Evolutionary conservation across 1,140 invertebrate species (phyloP), one percentile per base, ranked within the genome.

Genomic region (Chrysopa pallens): DNA sequence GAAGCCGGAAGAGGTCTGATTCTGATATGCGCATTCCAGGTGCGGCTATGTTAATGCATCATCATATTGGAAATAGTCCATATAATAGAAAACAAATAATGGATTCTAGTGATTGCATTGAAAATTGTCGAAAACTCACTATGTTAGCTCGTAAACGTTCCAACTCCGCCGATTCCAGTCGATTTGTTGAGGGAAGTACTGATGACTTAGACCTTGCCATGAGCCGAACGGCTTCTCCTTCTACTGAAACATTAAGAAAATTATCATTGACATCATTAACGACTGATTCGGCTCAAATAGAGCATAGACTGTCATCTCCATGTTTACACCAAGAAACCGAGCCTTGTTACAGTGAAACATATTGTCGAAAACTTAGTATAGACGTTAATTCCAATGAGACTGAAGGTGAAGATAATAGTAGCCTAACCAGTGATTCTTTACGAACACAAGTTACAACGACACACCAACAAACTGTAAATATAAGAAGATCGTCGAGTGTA

Each of bases 401-500:
- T 11, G 52, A 55, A 40, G 62, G 56, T 51, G 61, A 54, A 40
- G 14, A 29, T 40, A 37, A 29, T 37, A 45, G 13, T 29, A 23
- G 17, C 17, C 3, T 33, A 29, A 17, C 38, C 33, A 40, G n/a
- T 17, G 13, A 47, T 15, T 38, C 38, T n/a, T 27, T 44, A 39
- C n/a, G 29, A 39, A 39, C 29, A 23, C 17, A 44, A 41, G 40
- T 41, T 15, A 23, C 55, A 2, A 23, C 17, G 5, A 23, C 17
- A 23, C 17, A 23, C 17, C 63, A 66, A 3, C 67, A 72, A 13
- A 63, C 67, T 6, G 75, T 79, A 4, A 72, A 76, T 48, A 78
- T 82, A n/a, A 69, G 82, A 46, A 64, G 84, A 42, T 85, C 83
- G 0, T 85, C 81, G 0, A 83, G 80, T 47, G 81, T 85, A 14